Evolutionary conservation across 2,888 invertebrate species (phyloP).

Genomic region (Microdon myrmicae): DNA sequence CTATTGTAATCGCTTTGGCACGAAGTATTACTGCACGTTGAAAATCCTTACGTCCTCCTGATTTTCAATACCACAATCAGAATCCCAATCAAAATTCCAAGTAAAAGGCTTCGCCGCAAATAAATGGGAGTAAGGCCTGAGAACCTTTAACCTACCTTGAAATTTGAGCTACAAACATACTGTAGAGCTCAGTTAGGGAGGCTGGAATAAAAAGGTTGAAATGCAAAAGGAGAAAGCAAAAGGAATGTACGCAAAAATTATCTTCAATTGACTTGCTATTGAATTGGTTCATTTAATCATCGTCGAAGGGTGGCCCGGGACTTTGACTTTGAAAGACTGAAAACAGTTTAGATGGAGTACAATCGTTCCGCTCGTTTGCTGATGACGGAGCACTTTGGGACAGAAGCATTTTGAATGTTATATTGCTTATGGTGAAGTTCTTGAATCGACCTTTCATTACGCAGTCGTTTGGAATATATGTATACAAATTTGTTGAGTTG

Average conservation of each 20-base stretch:
- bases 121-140: too few relatives aligned
- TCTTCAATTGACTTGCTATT: conserved; percentile 52
- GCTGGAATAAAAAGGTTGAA: background rate
- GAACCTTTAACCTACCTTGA: conserved; percentile 1
- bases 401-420: conserved; percentile 28
- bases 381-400: conserved; percentile 28
- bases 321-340: conserved; percentile 19
- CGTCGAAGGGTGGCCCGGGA: conserved; percentile 34
- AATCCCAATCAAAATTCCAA: conserved; percentile 39
- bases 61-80: conserved; percentile 50
- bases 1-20: too few relatives aligned
- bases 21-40: too few relatives aligned
- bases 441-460: conserved; percentile 51
- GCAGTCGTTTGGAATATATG: conserved; percentile 50
- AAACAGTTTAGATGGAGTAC: background rate
- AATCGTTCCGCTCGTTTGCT: conserved; percentile 13
- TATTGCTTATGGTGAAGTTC: conserved; percentile 36
- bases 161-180: conserved; percentile 15
- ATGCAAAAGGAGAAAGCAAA: background rate
- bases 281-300: conserved; percentile 52
- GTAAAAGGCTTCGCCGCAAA: too few relatives aligned
- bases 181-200: conserved; percentile 32
- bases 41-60: conserved; percentile 49
- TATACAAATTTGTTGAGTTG: conserved; percentile 39
- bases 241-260: conserved; percentile 49